Evolutionary conservation across 2,797 vertebrate species (phyloP).

Genomic region (Odontamblyopus lacepedii): DNA sequence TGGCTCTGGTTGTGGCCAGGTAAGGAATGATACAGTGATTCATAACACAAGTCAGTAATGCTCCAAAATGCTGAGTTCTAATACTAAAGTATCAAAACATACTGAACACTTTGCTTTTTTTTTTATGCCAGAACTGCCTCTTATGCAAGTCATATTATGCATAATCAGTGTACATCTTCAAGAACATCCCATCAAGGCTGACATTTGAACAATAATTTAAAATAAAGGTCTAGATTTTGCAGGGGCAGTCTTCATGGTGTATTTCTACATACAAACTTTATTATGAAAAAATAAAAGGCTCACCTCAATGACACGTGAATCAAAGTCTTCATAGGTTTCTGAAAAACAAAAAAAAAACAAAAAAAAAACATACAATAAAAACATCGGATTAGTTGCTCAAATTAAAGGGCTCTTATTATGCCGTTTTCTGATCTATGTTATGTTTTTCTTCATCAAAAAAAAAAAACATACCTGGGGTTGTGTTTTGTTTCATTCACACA

Average conservation of each 20-base stretch:
- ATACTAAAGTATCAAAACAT: background rate
- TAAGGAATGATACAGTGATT: background rate
- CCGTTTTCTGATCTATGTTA: too few relatives aligned
- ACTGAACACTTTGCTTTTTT: background rate
- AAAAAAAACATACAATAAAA: background rate
- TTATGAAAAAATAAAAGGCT: slow-evolving; percentile 47
- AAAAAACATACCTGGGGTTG: too few relatives aligned
- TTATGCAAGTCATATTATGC: slow-evolving; percentile 1
- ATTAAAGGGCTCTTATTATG: too few relatives aligned
- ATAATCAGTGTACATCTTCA: background rate
- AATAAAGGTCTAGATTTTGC: background rate
- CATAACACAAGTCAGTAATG: background rate
- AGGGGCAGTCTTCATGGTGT: background rate
- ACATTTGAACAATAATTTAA: background rate
- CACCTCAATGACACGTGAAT: slow-evolving; percentile 92
- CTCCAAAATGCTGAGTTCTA: background rate
- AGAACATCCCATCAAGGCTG: background rate
- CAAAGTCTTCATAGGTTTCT: slow-evolving; percentile 93
- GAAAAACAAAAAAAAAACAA: slow-evolving; percentile 36
- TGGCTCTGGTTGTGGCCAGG: too few relatives aligned
- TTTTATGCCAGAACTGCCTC: background rate
- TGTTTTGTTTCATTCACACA: too few relatives aligned
- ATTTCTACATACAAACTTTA: background rate
- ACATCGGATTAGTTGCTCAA: background rate
- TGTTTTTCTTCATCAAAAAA: too few relatives aligned